phyloP scores from a whole-genome alignment of 2,113 vertebrate species.

The Peucedramus taeniatus region DNA sequence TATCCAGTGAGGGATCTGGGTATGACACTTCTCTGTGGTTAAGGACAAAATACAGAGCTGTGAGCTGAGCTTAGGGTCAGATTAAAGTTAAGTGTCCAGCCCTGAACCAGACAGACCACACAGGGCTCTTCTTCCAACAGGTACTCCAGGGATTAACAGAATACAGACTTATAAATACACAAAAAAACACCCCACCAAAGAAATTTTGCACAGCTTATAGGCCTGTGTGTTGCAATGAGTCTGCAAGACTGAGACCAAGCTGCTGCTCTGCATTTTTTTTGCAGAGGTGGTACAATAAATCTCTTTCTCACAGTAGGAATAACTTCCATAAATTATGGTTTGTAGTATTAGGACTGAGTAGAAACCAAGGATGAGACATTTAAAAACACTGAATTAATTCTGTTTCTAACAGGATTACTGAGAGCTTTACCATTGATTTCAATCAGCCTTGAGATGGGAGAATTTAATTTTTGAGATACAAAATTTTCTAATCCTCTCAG shows the following conservation, averaged over 20 bases:
- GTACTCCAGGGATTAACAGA: not conserved
- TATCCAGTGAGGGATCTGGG: not conserved
- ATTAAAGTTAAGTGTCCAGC: not conserved
- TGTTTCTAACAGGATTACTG: not conserved
- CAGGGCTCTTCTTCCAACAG: not conserved
- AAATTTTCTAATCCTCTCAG: not conserved
- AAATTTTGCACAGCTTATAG: not conserved
- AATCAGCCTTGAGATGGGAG: not conserved
- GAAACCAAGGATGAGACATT: not conserved
- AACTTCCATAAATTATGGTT: not conserved
- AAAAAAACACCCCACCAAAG: not conserved
- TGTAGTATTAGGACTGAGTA: not conserved
- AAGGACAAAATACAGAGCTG: constrained; percentile 13
- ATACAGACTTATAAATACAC: rapidly evolving
- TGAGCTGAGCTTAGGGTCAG: not conserved
- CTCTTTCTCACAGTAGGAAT: not conserved
- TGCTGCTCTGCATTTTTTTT: not conserved
- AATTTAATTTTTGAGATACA: not conserved
- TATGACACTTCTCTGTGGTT: not conserved
- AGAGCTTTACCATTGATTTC: not conserved
- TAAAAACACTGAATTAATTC: not conserved
- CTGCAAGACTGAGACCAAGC: not conserved
- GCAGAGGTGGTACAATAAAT: not conserved
- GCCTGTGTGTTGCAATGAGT: not conserved
- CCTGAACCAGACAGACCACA: not conserved